These are phyloP conservation scores for Pseudeuparius sepicola DNA, from an alignment of 2,888 invertebrate species.

Conservation along the genomic window DNA sequence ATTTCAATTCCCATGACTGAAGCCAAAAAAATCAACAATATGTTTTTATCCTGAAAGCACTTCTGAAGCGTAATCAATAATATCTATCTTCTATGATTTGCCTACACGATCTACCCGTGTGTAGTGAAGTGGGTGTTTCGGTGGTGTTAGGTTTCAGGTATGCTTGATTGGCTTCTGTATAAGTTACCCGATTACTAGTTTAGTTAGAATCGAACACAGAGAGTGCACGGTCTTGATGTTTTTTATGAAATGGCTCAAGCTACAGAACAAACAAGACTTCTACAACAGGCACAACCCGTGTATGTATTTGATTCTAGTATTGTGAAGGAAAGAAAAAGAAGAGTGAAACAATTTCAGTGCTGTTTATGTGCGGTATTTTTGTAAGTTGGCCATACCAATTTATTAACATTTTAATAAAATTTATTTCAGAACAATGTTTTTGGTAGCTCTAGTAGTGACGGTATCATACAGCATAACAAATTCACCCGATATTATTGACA, in stretches of 20 bases:
- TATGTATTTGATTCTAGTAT: conserved; percentile 46
- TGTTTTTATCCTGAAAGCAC: too few relatives aligned
- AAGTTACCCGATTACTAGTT: conserved; percentile 22
- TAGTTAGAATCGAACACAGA: conserved; percentile 8
- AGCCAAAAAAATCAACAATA: too few relatives aligned
- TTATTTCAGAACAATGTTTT: conserved; percentile 26
- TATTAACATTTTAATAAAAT: neutral
- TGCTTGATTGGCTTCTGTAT: conserved; percentile 32
- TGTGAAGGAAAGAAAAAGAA: conserved; percentile 41
- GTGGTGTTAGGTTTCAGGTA: conserved; percentile 29
- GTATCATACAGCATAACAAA: conserved; percentile 22
- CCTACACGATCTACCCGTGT: too few relatives aligned
- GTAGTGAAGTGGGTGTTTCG: too few relatives aligned
- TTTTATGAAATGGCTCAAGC: conserved; percentile 25
- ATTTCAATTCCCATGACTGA: too few relatives aligned
- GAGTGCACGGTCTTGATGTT: conserved; percentile 9
- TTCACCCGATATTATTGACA: conserved; percentile 13
- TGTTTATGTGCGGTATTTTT: conserved; percentile 57
- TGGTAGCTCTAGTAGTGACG: conserved; percentile 23
- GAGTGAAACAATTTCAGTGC: conserved; percentile 56
- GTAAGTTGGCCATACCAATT: conserved; percentile 49
- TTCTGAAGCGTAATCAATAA: too few relatives aligned
- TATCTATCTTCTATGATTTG: too few relatives aligned
- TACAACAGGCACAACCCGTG: conserved; percentile 39
- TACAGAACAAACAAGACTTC: conserved; percentile 45